phyloP scores from a whole-genome alignment of 1,140 invertebrate species.

The Drosophila ficusphila region DNA sequence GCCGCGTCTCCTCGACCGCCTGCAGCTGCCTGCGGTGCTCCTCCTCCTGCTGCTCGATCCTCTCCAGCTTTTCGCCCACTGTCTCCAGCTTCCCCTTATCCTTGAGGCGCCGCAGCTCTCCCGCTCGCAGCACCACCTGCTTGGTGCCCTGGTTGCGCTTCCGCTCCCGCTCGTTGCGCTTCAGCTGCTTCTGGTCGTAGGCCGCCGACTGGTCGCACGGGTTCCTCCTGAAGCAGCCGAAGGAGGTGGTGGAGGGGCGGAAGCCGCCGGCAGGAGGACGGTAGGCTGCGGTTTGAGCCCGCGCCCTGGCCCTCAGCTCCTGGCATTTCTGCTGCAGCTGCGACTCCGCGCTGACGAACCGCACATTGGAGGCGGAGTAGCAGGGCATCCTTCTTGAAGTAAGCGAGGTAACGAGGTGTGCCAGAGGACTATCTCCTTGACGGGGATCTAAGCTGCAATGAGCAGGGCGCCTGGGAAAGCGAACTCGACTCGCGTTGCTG shows the following conservation, averaged over 20 bases:
- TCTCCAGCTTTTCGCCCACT: conserved; percentile 61
- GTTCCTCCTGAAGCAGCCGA: conserved; percentile 31
- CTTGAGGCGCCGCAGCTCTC: conserved; percentile 66
- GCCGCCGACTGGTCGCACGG: conserved; percentile 50
- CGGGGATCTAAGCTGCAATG: background rate
- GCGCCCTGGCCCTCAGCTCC: conserved; percentile 52
- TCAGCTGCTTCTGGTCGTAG: conserved; percentile 63
- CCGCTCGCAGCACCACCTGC: conserved; percentile 53
- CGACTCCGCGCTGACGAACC: conserved; percentile 63
- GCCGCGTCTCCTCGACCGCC: conserved; percentile 62
- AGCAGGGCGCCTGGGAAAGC: background rate
- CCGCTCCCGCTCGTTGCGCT: conserved; percentile 58
- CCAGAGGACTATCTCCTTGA: background rate
- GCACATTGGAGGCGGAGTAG: conserved; percentile 74
- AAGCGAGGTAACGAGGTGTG: conserved; percentile 2
- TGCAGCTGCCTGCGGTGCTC: conserved; percentile 63
- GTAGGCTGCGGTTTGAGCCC: conserved; percentile 67
- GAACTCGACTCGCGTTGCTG: conserved; percentile 13
- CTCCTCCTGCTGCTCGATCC: conserved; percentile 50
- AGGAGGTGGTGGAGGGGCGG: conserved; percentile 35
- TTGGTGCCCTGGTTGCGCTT: conserved; percentile 60
- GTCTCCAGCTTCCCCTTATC: conserved; percentile 56
- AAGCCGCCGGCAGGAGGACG: conserved; percentile 47
- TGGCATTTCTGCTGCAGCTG: conserved; percentile 51
- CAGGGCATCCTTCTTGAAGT: conserved; percentile 63